These are phyloP conservation scores for Drosophila quinaria DNA, from an alignment of 2,888 invertebrate genomes.

Conservation along the genomic window DNA sequence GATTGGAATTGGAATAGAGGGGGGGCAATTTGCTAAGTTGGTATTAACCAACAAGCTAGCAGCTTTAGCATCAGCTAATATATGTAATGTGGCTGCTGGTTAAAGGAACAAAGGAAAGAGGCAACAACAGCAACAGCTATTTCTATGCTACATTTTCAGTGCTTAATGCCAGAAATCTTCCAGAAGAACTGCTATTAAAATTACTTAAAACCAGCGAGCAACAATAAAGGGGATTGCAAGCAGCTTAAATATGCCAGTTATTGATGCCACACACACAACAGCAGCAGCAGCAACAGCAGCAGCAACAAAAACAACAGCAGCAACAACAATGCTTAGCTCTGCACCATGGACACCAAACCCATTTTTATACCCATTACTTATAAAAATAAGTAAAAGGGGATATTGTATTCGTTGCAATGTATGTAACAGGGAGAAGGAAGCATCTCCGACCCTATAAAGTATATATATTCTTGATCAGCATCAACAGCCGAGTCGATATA, in stretches of 20 bases:
- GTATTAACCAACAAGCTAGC: constrained; percentile 43
- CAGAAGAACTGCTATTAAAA: constrained; percentile 68
- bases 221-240: constrained; percentile 61
- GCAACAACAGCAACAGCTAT: constrained; percentile 15
- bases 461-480: too few species aligned
- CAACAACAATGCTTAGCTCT: constrained; percentile 15
- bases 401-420: too few species aligned
- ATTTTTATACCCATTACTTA: too few species aligned
- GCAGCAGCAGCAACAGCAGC: constrained; percentile 4
- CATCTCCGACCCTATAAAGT: too few species aligned
- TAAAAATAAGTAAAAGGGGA: too few species aligned
- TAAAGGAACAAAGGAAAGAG: not conserved
- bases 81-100: constrained; percentile 39
- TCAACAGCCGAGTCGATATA: too few species aligned
- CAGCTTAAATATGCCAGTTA: constrained; percentile 77
- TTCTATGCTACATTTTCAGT: constrained; percentile 16
- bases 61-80: constrained; percentile 39
- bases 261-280: constrained; percentile 54
- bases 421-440: too few species aligned
- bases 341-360: not conserved
- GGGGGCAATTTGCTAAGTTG: constrained; percentile 49
- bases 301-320: constrained; percentile 11
- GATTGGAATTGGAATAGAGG: too few species aligned
- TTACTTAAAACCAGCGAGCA: constrained; percentile 72
- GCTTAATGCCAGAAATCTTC: constrained; percentile 39